Evolutionary conservation across 2,113 vertebrate genomes (phyloP), one percentile per base, ranked within the genome.

Genomic region (Prunella himalayana): DNA sequence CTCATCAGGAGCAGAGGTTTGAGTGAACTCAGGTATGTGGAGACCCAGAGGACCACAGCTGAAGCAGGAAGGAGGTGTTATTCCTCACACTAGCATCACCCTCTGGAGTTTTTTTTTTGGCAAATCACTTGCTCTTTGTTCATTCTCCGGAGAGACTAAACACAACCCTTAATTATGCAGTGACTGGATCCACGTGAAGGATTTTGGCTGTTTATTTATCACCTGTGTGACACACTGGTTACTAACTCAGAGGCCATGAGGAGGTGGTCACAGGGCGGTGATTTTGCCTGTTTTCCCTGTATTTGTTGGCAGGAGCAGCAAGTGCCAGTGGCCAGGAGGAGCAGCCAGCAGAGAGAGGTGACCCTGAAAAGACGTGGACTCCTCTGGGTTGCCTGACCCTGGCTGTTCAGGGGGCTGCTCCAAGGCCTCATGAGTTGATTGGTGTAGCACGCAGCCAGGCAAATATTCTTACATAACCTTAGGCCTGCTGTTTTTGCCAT

Each of bases 221-320:
- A 11, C 21, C 23, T 15, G 7, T 53, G 3, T 61, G 31, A 41
- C 64, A 57, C 8, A 11, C 3, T 8, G 39, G 12, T 63, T 68
- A 24, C 17, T 39, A 56, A 41, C 0, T 3, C 25, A 30, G n/a
- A 61, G 59, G 70, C 31, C 20, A 53, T 0, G 0, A 19, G 8
- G 28, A 61, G 13, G 24, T 69, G 33, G 20, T 61, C 44, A 49
- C 11, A 56, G 63, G n/a, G 4, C 7, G 1, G 7, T 18, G 35
- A 27, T 71, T 82, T 41, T 66, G 11, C 15, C 19, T n/a, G 1
- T 63, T 78, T 75, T 37, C 27, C 45, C 8, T 61, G 19, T 24
- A 24, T 47, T 44, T 27, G 10, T 69, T 70, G 66, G 54, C 63
- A 69, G 59, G 15, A 93, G 16, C 39, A 44, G 35, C 0, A 0